Conservation (phyloP, 2,797 vertebrate species). For the Acanthurus lineatus region DNA sequence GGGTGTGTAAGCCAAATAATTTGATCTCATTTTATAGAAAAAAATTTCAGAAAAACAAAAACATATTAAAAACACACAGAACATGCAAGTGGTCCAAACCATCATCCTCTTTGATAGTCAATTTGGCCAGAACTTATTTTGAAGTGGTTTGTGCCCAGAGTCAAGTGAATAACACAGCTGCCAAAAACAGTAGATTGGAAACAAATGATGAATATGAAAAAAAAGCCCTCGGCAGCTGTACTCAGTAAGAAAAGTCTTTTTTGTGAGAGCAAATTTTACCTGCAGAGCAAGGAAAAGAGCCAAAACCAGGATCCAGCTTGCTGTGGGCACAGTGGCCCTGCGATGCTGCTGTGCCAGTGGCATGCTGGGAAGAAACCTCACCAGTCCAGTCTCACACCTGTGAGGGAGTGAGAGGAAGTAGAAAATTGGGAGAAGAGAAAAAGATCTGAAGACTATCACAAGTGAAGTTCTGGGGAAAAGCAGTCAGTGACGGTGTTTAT, state of each 20-base stretch:
- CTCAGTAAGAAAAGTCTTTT: not conserved
- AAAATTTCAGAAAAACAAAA: not conserved
- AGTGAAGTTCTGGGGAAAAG: not conserved
- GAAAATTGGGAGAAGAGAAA: conserved; percentile 1
- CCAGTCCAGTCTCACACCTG: conserved; percentile 58
- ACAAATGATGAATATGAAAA: conserved; percentile 51
- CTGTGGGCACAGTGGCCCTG: conserved; percentile 59
- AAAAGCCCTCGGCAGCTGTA: conserved; percentile 16
- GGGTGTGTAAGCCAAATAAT: not conserved
- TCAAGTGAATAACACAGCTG: conserved; percentile 41
- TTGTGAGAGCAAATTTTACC: conserved; percentile 60
- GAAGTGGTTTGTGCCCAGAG: conserved; percentile 42
- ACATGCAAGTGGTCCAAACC: conserved; percentile 2
- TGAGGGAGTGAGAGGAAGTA: conserved; percentile 8
- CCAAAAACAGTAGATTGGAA: conserved; percentile 58
- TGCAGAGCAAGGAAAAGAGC: conserved; percentile 75
- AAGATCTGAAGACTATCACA: not conserved
- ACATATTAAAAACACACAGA: conserved; percentile 19
- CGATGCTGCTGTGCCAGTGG: conserved; percentile 56
- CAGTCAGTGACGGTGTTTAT: not conserved
- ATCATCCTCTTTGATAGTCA: conserved; percentile 9
- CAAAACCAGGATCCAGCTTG: conserved; percentile 72
- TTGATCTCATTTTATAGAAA: too few species aligned
- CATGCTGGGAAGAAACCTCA: conserved; percentile 70
- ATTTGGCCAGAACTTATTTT: conserved; percentile 12